These are phyloP conservation scores for Aleiodes alternator DNA, from an alignment of 2,888 invertebrate species.

Conservation along the genomic window DNA sequence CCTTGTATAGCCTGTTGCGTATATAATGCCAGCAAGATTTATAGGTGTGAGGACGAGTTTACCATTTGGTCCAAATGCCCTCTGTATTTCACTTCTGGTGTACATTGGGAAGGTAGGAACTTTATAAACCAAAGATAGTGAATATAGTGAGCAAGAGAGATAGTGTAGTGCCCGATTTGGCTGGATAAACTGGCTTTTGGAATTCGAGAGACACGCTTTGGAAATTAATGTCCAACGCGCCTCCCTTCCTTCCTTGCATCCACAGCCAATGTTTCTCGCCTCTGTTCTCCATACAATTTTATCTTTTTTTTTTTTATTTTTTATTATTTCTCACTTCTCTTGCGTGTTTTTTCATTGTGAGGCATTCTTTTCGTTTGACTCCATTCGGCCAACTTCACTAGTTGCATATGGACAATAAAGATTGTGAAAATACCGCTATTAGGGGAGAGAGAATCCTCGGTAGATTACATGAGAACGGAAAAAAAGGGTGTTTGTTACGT, in stretches of 20 bases:
- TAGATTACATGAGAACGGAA: constrained; percentile 11
- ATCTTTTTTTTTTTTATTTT: constrained; percentile 5
- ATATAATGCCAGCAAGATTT: constrained; percentile 42
- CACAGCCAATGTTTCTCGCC: constrained; percentile 25
- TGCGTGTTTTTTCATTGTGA: constrained; percentile 4
- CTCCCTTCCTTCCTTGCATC: constrained; percentile 19
- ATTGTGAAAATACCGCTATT: constrained; percentile 39
- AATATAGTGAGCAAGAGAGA: constrained; percentile 30
- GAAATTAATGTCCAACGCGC: constrained; percentile 45
- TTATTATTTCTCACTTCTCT: constrained; percentile 14
- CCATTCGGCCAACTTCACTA: background rate
- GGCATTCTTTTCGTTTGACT: constrained; percentile 6
- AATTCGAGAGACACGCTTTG: constrained; percentile 41
- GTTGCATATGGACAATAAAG: constrained; percentile 29
- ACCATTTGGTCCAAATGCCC: constrained; percentile 33
- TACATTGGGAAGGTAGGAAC: constrained; percentile 13
- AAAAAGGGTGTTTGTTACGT: constrained; percentile 13
- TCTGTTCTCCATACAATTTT: constrained; percentile 26
- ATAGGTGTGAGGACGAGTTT: constrained; percentile 33
- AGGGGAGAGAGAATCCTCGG: constrained; percentile 17
- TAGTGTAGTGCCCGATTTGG: constrained; percentile 39
- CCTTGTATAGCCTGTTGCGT: constrained; percentile 33
- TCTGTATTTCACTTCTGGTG: constrained; percentile 27
- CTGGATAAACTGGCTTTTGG: constrained; percentile 35
- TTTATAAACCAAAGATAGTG: constrained; percentile 24